Percentiles rank a stretch among this genome's conserved stretches.
Conservation (phyloP, 2,113 vertebrate genomes). For the Hemibagrus wyckioides region DNA sequence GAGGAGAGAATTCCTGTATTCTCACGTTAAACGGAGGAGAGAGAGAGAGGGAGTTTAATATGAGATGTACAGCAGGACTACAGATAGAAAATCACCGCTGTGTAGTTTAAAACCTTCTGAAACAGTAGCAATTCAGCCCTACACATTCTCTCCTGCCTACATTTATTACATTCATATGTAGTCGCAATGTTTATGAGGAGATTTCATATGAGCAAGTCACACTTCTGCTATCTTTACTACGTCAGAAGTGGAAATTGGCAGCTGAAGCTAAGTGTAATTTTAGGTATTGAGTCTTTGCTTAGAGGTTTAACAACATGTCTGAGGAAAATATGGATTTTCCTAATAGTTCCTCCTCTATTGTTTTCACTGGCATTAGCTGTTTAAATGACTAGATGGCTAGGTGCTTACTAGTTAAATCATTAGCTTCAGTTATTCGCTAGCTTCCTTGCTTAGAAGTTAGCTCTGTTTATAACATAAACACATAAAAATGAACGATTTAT, state of each 20-base stretch:
- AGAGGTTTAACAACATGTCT: neutral
- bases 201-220: neutral
- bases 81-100: neutral
- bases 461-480: neutral
- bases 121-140: slow-evolving; percentile 5
- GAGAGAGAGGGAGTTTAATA: slow-evolving; percentile 1
- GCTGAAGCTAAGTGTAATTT: neutral
- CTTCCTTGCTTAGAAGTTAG: neutral
- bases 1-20: slow-evolving; percentile 48
- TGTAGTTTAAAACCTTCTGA: neutral
- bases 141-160: neutral
- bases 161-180: neutral
- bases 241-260: neutral
- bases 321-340: neutral
- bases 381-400: neutral
- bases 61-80: slow-evolving; percentile 26
- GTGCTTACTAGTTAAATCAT: neutral
- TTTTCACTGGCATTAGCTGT: neutral
- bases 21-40: slow-evolving; percentile 33
- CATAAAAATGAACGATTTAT: neutral
- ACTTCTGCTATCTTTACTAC: neutral
- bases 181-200: neutral
- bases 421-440: neutral
- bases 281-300: neutral
- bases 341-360: neutral